phyloP scores from a whole-genome alignment of 2,888 invertebrate genomes.

The Drosophila suboccidentalis region DNA sequence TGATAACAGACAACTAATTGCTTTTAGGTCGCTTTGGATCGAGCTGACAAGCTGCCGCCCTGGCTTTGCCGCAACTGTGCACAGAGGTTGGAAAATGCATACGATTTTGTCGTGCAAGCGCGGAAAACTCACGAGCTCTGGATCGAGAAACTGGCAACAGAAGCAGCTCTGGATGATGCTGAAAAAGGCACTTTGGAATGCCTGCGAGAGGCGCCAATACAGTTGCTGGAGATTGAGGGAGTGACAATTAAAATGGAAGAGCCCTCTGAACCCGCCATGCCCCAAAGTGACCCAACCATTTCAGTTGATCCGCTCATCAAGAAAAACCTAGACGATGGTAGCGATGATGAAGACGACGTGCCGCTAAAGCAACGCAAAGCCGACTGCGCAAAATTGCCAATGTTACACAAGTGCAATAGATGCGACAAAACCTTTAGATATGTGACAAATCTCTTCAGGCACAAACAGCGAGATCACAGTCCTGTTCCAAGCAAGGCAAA shows the following conservation, averaged over 20 bases:
- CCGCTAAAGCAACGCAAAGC: constrained; percentile 57
- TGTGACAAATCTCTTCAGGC: constrained; percentile 63
- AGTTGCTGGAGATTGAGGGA: constrained; percentile 62
- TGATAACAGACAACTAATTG: constrained; percentile 22
- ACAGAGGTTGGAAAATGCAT: constrained; percentile 53
- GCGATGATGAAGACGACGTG: constrained; percentile 60
- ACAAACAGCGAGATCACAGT: constrained; percentile 54
- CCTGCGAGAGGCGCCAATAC: constrained; percentile 58
- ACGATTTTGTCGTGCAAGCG: constrained; percentile 64
- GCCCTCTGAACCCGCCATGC: constrained; percentile 28
- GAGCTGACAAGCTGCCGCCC: constrained; percentile 53
- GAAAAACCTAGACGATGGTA: constrained; percentile 25
- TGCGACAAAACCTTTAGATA: constrained; percentile 58
- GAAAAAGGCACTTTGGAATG: constrained; percentile 45
- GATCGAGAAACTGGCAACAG: constrained; percentile 36
- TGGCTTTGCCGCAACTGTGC: constrained; percentile 62
- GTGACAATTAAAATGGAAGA: constrained; percentile 64
- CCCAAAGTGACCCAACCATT: neutral
- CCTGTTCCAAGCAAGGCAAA: neutral
- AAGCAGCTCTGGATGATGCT: constrained; percentile 2
- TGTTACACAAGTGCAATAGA: constrained; percentile 51
- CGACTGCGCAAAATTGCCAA: constrained; percentile 5
- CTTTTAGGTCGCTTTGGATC: constrained; percentile 40
- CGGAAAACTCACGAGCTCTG: constrained; percentile 52
- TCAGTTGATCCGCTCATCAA: constrained; percentile 56